Evolutionary conservation across 2,797 vertebrate species (phyloP), one percentile per base, ranked within the genome.

Genomic region (Pterois miles): DNA sequence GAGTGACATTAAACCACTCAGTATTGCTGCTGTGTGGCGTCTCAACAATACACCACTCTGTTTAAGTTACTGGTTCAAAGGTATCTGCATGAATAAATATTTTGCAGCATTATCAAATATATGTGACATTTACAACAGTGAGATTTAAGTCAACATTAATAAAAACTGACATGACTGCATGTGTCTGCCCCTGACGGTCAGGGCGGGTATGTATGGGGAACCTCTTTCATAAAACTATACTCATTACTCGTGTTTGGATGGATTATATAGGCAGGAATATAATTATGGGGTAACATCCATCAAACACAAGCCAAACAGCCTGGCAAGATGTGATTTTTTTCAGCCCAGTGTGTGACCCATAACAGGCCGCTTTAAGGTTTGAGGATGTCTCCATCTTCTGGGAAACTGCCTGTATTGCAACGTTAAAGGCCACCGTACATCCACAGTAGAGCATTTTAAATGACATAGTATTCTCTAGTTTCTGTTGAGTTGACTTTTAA

Each of bases 321-420:
- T 8, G 5, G 18, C 29, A 38, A 13, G 8, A 34, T 4, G 8
- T 31, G 25, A 14, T 11, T 60, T 65, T 29, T 40, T 46, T 16
- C n/a, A 48, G 18, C 56, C 68, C 11, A 25, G 34, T 43, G 5
- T 64, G 20, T 16, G 33, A 46, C 1, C 23, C 13, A 6, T 11
- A 16, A 2, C 13, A 53, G 18, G 33, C 3, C 4, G 2, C 4
- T 25, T 10, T 34, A 65, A 80, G 65, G 50, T 38, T 54, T 81
- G 88, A 85, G 50, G 75, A 87, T 64, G 70, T 6, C 48, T 83
- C 87, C 92, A 84, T 86, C 92, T 90, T 11, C 43, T 90, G 92
- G 83, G 20, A 5, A 34, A 66, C 62, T 1, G 23, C 2, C 2
- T 20, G 5, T 18, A 75, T 10, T 31, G 13, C 64, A 71, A 18